Conservation (phyloP, 2,888 invertebrate genomes). For the Dexiosoma caninum region DNA sequence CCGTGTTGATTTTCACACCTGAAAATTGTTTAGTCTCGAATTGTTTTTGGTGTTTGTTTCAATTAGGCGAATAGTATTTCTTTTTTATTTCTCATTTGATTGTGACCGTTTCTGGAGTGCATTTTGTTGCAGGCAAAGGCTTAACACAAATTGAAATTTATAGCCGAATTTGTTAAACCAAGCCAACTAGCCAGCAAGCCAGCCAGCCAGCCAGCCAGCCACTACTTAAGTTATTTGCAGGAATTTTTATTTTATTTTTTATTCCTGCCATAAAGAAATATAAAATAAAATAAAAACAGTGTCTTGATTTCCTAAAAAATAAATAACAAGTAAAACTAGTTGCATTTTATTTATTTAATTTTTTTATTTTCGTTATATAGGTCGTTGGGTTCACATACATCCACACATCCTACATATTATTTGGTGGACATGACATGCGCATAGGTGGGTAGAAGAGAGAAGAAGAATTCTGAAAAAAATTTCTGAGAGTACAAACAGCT, state of each 20-base stretch:
- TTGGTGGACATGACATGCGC: too few species aligned
- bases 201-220: constrained; percentile 61
- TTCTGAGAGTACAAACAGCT: too few species aligned
- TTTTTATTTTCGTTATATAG: constrained; percentile 34
- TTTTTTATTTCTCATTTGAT: constrained; percentile 25
- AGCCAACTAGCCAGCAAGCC: constrained; percentile 53
- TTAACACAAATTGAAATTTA: constrained; percentile 75
- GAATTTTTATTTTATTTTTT: constrained; percentile 36
- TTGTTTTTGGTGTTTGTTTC: constrained; percentile 61
- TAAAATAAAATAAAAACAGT: neutral
- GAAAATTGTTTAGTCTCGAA: constrained; percentile 68
- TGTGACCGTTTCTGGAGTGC: constrained; percentile 46
- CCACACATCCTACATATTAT: neutral
- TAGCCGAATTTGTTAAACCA: constrained; percentile 70
- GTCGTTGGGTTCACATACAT: constrained; percentile 53
- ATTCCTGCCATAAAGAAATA: constrained; percentile 24
- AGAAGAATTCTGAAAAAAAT: too few species aligned
- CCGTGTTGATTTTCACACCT: constrained; percentile 74
- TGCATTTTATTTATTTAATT: constrained; percentile 7
- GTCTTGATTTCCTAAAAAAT: constrained; percentile 1
- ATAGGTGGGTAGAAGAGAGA: too few species aligned
- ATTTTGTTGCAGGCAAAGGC: constrained; percentile 57
- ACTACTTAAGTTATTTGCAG: constrained; percentile 63
- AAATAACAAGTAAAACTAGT: constrained; percentile 58
- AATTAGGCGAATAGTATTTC: constrained; percentile 54